Conservation (phyloP, 92 coral and sea anemone species). For the Heliopora coerulea region DNA sequence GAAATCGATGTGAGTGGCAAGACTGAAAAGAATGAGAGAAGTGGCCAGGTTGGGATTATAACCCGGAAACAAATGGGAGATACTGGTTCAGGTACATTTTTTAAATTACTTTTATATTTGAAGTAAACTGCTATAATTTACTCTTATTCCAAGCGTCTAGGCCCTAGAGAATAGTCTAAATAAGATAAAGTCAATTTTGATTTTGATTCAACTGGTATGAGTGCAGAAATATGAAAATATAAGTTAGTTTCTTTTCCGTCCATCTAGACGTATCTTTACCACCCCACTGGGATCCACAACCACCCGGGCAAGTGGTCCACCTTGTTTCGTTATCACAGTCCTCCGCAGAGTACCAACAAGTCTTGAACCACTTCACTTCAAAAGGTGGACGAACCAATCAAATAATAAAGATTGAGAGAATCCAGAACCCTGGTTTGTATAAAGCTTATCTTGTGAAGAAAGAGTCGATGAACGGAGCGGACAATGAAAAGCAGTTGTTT, state of each 20-base stretch:
- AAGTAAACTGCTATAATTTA: too few relatives aligned
- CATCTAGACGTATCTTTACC: conserved; percentile 17
- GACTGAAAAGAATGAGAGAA: not conserved
- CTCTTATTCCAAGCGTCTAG: too few relatives aligned
- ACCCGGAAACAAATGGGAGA: not conserved
- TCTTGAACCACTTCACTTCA: conserved; percentile 20
- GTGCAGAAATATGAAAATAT: too few relatives aligned
- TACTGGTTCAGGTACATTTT: not conserved
- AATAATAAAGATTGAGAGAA: conserved; percentile 41
- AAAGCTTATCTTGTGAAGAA: conserved; percentile 32
- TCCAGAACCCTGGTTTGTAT: conserved; percentile 54
- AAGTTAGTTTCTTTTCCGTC: too few relatives aligned
- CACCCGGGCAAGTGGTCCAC: conserved; percentile 7
- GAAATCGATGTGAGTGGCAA: not conserved
- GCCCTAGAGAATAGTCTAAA: too few relatives aligned
- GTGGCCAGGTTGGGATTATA: not conserved
- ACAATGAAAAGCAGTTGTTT: too few relatives aligned
- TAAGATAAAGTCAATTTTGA: too few relatives aligned
- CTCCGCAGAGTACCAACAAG: conserved; percentile 43
- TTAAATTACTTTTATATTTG: too few relatives aligned
- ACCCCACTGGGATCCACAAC: conserved; percentile 32
- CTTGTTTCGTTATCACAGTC: conserved; percentile 13
- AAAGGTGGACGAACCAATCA: conserved; percentile 45
- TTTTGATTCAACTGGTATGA: too few relatives aligned
- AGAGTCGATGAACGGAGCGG: conserved; percentile 57